Evolutionary conservation across 2,888 invertebrate genomes (phyloP).

Genomic region (Hecatera dysodea): DNA sequence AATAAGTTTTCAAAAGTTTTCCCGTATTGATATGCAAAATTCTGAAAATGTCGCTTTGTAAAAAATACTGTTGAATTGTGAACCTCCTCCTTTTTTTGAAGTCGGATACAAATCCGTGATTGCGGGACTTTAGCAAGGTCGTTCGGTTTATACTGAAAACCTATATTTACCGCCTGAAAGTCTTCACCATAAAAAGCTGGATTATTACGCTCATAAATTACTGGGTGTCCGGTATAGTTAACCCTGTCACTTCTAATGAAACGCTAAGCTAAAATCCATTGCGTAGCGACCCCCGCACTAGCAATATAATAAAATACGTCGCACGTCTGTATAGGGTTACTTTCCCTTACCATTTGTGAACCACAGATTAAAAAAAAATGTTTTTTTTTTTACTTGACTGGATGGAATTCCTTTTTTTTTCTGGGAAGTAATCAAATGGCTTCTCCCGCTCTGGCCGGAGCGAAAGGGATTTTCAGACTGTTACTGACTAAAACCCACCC

Average conservation of each 20-base stretch:
- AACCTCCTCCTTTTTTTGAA: too few relatives aligned
- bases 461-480: too few relatives aligned
- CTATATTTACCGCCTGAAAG: background rate
- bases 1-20: too few relatives aligned
- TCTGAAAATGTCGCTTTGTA: too few relatives aligned
- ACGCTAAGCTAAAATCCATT: slow-evolving; percentile 67
- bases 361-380: background rate
- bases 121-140: too few relatives aligned
- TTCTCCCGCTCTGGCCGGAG: too few relatives aligned
- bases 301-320: slow-evolving; percentile 62
- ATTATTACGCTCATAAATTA: slow-evolving; percentile 42
- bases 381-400: background rate
- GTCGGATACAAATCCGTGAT: too few relatives aligned
- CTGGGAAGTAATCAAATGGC: too few relatives aligned
- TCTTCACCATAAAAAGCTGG: slow-evolving; percentile 9
- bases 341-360: slow-evolving; percentile 60
- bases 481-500: too few relatives aligned
- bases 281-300: slow-evolving; percentile 55
- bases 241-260: slow-evolving; percentile 65
- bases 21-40: too few relatives aligned
- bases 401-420: too few relatives aligned
- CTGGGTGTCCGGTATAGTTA: slow-evolving; percentile 39
- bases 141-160: background rate
- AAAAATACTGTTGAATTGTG: too few relatives aligned
- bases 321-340: slow-evolving; percentile 64